These are phyloP conservation scores for Varanus komodoensis DNA, from an alignment of 2,113 vertebrate species.

Conservation along the genomic window DNA sequence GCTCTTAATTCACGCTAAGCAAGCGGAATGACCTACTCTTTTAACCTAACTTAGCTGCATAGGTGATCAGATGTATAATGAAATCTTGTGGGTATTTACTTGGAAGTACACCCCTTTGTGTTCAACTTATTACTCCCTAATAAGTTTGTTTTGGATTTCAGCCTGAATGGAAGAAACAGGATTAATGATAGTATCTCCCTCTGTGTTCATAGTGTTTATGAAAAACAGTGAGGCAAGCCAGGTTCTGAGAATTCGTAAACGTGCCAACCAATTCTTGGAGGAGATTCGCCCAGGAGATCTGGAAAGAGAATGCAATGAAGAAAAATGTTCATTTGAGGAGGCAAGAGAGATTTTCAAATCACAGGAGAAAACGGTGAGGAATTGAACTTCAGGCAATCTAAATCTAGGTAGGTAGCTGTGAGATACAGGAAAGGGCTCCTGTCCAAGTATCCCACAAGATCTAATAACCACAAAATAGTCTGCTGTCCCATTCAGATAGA, in stretches of 20 bases:
- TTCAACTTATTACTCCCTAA: neutral
- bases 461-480: neutral
- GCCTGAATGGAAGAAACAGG: neutral
- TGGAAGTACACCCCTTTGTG: neutral
- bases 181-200: neutral
- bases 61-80: neutral
- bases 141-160: neutral
- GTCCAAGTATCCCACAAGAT: neutral
- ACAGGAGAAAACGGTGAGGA: constrained; percentile 81
- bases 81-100: neutral
- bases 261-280: constrained; percentile 82
- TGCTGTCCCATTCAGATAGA: neutral
- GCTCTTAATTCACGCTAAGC: neutral
- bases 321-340: constrained; percentile 85
- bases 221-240: constrained; percentile 64
- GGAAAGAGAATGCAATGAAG: constrained; percentile 87
- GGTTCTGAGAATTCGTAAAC: constrained; percentile 74
- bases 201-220: constrained; percentile 78
- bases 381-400: neutral
- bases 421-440: neutral
- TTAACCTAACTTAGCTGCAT: neutral
- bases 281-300: constrained; percentile 82
- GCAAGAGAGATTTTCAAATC: constrained; percentile 85
- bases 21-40: neutral
- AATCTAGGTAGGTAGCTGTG: neutral